A percentile compares a stretch with the other conserved stretches of the same genome.
Evolutionary conservation across 2,888 invertebrate genomes (phyloP).

Genomic region (Zygothrica quintamaculata): DNA sequence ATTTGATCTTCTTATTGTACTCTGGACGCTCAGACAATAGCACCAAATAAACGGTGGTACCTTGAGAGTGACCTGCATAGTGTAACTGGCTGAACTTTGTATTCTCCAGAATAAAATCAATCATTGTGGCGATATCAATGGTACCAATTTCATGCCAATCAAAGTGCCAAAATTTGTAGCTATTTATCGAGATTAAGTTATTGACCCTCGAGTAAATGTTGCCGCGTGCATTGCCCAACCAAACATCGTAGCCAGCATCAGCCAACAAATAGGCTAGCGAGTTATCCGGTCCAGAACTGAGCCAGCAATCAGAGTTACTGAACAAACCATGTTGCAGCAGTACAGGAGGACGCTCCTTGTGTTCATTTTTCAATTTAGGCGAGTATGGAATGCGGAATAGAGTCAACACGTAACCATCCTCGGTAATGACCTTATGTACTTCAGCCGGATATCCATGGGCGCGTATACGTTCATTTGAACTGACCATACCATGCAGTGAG

Average conservation of each 20-base stretch:
- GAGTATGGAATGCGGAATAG: constrained; percentile 82
- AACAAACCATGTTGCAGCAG: constrained; percentile 86
- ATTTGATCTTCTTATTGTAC: constrained; percentile 78
- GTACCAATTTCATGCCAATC: constrained; percentile 96
- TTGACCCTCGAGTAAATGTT: constrained; percentile 80
- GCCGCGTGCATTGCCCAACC: constrained; percentile 83
- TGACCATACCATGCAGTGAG: constrained; percentile 38
- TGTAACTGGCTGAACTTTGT: constrained; percentile 66
- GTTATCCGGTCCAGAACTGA: constrained; percentile 72
- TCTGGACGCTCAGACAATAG: constrained; percentile 71
- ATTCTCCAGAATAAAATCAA: constrained; percentile 72
- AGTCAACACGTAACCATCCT: constrained; percentile 79
- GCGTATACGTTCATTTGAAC: constrained; percentile 82
- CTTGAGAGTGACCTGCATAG: constrained; percentile 83
- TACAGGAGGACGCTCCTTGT: constrained; percentile 74
- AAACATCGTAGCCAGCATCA: constrained; percentile 83
- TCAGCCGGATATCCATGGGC: constrained; percentile 87
- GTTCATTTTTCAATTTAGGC: constrained; percentile 65
- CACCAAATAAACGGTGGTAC: constrained; percentile 78
- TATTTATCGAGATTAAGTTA: constrained; percentile 76
- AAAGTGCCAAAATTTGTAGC: constrained; percentile 80
- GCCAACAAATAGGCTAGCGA: constrained; percentile 80
- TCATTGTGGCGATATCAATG: constrained; percentile 84
- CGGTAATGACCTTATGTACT: constrained; percentile 85
- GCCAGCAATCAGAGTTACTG: constrained; percentile 82